phyloP scores from a whole-genome alignment of 92 coral and sea anemone species.

The Palythoa grandis region DNA sequence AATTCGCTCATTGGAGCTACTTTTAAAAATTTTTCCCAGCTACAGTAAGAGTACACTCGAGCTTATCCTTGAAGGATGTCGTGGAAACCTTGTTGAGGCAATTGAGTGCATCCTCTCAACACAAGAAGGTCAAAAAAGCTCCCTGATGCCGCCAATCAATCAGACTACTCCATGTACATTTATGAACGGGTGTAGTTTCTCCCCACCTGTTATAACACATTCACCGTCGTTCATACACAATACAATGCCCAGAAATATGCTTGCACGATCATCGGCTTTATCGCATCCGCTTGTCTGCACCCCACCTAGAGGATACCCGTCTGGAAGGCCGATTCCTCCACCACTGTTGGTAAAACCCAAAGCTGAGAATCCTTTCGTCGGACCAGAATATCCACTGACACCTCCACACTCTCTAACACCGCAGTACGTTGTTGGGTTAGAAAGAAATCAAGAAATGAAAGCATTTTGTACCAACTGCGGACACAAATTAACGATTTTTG shows the following conservation, averaged over 20 bases:
- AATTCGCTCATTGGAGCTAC: slow-evolving; percentile 74
- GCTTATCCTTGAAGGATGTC: slow-evolving; percentile 84
- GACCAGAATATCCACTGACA: slow-evolving; percentile 43
- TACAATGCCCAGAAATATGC: slow-evolving; percentile 63
- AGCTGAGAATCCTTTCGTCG: slow-evolving; percentile 58
- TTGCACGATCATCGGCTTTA: slow-evolving; percentile 60
- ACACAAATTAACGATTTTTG: slow-evolving; percentile 74
- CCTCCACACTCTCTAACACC: slow-evolving; percentile 49
- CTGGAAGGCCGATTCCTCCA: slow-evolving; percentile 76
- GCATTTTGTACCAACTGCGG: slow-evolving; percentile 93
- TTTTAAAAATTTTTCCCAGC: slow-evolving; percentile 84
- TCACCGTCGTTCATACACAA: slow-evolving; percentile 69
- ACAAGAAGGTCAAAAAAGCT: slow-evolving; percentile 53
- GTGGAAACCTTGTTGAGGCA: slow-evolving; percentile 88
- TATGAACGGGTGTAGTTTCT: slow-evolving; percentile 60
- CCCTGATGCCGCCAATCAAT: slow-evolving; percentile 17
- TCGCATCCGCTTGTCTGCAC: slow-evolving; percentile 67
- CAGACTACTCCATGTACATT: slow-evolving; percentile 53
- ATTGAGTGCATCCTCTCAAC: slow-evolving; percentile 83
- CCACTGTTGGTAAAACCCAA: slow-evolving; percentile 81
- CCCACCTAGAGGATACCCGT: slow-evolving; percentile 70
- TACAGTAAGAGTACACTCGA: slow-evolving; percentile 79
- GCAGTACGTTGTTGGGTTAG: slow-evolving; percentile 52
- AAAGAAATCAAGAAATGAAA: slow-evolving; percentile 58
- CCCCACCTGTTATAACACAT: slow-evolving; percentile 56